Evolutionary conservation across 2,113 vertebrate species (phyloP), one percentile per base, ranked within the genome.

Genomic region (Aepyceros melampus): DNA sequence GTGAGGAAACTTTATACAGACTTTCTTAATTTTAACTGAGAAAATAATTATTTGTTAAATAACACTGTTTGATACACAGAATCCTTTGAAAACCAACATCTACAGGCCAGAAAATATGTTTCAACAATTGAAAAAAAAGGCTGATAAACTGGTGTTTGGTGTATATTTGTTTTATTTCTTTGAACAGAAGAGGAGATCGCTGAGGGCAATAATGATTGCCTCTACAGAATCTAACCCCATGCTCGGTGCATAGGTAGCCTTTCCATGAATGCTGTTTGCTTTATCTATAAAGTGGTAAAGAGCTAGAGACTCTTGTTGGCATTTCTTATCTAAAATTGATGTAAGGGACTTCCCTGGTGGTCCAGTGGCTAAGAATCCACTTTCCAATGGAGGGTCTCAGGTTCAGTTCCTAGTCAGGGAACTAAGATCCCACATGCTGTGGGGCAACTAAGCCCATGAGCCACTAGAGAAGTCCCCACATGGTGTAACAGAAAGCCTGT

Each of bases 1-100:
- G 6, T 55, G 15, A 94, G 31, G 19, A 27, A 89, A 93, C 25
- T 94, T 96, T 51, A 86, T 19, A 47, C 15, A 74, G 12, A 81
- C 7, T 78, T 96, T 74, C 29, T 86, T 58, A 82, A 95, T 95
- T 97, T 96, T 96, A 93, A 97, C 76, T 58, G 5, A 94, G 13
- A 91, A 95, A 96, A 83, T 45, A 97, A 90, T 92, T 23, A 87
- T 51, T n/a, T 95, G 71, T 86, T 90, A 93, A 93, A 71, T 55
- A 60, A 94, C 31, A 3, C 13, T 33, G 12, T 82, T 88, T 94
- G 7, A 86, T 17, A 83, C 49, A 79, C 2, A 93, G 17, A 64
- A 53, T 94, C 33, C 87, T 96, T 93, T 21, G 79, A 95, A 97
- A 97, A 49, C 49, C 60, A 71, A 78, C 29, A 87, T 83, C n/a